Percentiles rank a stretch among this genome's conserved stretches.
Conservation (phyloP, 2,797 vertebrate genomes). For the Bradypodion ventrale region DNA sequence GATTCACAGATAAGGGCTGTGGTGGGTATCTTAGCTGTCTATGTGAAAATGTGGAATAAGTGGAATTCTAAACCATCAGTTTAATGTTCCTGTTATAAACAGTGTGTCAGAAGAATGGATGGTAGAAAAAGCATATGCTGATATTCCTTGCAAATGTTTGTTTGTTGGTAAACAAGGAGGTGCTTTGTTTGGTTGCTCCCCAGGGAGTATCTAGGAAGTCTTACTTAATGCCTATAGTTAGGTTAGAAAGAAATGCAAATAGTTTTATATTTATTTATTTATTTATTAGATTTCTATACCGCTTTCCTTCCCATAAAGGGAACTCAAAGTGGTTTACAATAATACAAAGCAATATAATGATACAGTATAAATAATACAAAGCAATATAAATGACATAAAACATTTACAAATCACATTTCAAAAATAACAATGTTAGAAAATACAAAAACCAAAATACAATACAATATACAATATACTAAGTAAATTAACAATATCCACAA, state of each 20-base stretch:
- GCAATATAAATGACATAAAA: no score
- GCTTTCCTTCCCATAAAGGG: no score
- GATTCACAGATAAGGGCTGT: neutral
- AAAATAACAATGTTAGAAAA: no score
- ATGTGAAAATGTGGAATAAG: neutral
- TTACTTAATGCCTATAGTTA: slow-evolving; percentile 39
- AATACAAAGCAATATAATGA: no score
- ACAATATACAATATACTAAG: no score
- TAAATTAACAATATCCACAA: no score
- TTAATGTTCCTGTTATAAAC: neutral
- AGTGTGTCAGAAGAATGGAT: neutral
- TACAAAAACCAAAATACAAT: no score
- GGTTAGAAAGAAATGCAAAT: slow-evolving; percentile 29
- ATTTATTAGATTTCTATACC: no score
- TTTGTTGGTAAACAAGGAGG: slow-evolving; percentile 10
- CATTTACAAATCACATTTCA: no score
- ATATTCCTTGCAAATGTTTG: neutral
- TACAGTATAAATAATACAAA: no score
- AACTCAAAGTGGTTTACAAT: no score
- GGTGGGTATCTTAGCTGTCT: neutral
- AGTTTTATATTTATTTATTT: no score
- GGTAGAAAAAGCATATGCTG: neutral
- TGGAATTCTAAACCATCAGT: neutral
- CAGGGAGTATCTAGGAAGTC: neutral
- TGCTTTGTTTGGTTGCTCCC: slow-evolving; percentile 12